A percentile compares a stretch with the other conserved stretches of the same genome.
Conservation (phyloP, 2,888 invertebrate genomes). For the Philonicus albiceps region DNA sequence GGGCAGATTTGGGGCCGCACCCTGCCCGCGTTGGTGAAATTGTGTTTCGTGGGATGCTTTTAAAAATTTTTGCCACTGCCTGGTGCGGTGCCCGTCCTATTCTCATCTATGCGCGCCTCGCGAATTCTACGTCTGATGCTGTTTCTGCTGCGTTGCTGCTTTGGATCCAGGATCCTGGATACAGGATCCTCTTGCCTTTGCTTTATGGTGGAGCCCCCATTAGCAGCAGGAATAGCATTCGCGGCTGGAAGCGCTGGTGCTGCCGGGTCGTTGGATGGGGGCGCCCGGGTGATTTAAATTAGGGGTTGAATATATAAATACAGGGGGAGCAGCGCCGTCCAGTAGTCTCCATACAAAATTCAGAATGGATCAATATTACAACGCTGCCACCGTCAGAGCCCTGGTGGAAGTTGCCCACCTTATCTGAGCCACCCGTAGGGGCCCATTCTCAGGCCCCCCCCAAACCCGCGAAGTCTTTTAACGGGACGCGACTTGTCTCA, state of each 20-base stretch:
- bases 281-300: constrained; percentile 38
- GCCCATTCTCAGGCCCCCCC: background rate
- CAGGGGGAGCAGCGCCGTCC: constrained; percentile 34
- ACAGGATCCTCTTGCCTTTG: constrained; percentile 30
- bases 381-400: background rate
- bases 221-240: constrained; percentile 17
- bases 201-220: constrained; percentile 14
- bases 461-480: background rate
- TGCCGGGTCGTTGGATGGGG: background rate
- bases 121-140: constrained; percentile 26
- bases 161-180: background rate
- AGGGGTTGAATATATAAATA: constrained; percentile 41
- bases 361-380: constrained; percentile 43
- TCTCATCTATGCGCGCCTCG: constrained; percentile 28
- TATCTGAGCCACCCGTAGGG: constrained; percentile 8
- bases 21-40: constrained; percentile 15
- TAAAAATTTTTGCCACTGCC: constrained; percentile 40
- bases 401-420: constrained; percentile 23
- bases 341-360: constrained; percentile 41
- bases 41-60: constrained; percentile 42
- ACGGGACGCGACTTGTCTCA: constrained; percentile 38
- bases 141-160: constrained; percentile 41
- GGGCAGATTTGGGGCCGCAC: background rate
- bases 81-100: constrained; percentile 26
- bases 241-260: constrained; percentile 17